Evolutionary conservation across 2,113 vertebrate species (phyloP), one percentile per base, ranked within the genome.

Genomic region (Alces alces): DNA sequence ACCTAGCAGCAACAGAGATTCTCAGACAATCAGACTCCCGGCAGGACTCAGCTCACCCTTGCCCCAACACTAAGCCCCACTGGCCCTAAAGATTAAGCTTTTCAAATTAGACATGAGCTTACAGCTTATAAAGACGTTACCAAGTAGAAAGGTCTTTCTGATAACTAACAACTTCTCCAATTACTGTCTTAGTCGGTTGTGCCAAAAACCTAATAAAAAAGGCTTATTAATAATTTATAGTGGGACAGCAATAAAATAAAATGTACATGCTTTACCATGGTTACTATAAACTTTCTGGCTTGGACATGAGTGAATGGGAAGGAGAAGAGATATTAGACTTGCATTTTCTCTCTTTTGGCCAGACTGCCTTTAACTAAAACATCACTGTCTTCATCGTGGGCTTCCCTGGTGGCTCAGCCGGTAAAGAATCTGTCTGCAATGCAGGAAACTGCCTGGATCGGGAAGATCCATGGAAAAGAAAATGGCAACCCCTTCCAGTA

Each of bases 201-300:
- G 73, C 83, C 66, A 82, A 95, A 95, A 52, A 33, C 19, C 57
- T 66, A 94, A 84, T 73, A 64, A 84, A 86, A 91, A 36, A 89
- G 50, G 45, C 16, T 88, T 94, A 95, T 79, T 91, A 91, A 92
- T 94, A 87, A 95, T 82, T 94, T 88, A 95, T 15, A 95, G 82
- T 43, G 12, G 57, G 80, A 73, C 17, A 93, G 39, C 50, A 94
- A 80, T 78, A 94, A 94, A 93, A 82, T 86, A 89, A 85, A 89
- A 96, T 25, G 36, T 36, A 73, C 33, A 83, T 45, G 80, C 27
- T 43, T 90, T 33, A 92, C 78, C 84, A 95, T 45, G 52, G 58
- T 89, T 96, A 89, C 80, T 86, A 90, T 80, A 82, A 96, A 85
- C 47, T 55, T 73, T 87, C 58, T n/a, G 58, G 80, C 92, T 61